A percentile compares a stretch with the other conserved stretches of the same genome.
phyloP scores from a whole-genome alignment of 2,888 invertebrate genomes.

The Protodeltote pygarga region DNA sequence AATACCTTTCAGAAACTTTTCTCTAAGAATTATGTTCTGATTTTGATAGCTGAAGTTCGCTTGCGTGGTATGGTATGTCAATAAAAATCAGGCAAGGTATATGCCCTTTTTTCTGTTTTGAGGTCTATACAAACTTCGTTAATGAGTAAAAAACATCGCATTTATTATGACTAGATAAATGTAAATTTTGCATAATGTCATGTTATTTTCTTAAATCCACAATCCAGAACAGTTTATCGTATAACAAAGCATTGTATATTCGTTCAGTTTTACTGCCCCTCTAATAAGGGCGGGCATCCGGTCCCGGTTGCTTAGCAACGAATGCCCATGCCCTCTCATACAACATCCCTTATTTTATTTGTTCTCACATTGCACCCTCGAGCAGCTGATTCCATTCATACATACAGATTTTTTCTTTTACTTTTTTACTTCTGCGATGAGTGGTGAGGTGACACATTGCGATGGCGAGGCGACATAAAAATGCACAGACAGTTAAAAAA shows the following conservation, averaged over 20 bases:
- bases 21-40: too few species aligned
- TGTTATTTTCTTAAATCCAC: conserved; percentile 32
- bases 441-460: conserved; percentile 1
- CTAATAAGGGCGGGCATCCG: conserved; percentile 43
- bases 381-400: conserved; percentile 79
- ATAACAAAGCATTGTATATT: conserved; percentile 34
- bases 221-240: conserved; percentile 29
- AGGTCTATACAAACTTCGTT: too few species aligned
- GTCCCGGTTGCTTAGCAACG: conserved; percentile 68
- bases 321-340: conserved; percentile 52
- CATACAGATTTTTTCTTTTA: conserved; percentile 28
- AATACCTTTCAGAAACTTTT: too few species aligned
- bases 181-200: conserved; percentile 6
- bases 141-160: too few species aligned
- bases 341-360: conserved; percentile 67
- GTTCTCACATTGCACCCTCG: conserved; percentile 61
- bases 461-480: conserved; percentile 4
- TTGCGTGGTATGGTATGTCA: too few species aligned
- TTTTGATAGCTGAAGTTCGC: too few species aligned
- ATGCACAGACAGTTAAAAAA: conserved; percentile 1
- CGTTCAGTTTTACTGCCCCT: conserved; percentile 36
- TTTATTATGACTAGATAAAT: too few species aligned
- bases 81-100: too few species aligned
- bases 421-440: conserved; percentile 3
- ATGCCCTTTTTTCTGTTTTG: too few species aligned